Evolutionary conservation across 2,797 vertebrate species (phyloP), one percentile per base, ranked within the genome.

Genomic region (Merluccius polli): DNA sequence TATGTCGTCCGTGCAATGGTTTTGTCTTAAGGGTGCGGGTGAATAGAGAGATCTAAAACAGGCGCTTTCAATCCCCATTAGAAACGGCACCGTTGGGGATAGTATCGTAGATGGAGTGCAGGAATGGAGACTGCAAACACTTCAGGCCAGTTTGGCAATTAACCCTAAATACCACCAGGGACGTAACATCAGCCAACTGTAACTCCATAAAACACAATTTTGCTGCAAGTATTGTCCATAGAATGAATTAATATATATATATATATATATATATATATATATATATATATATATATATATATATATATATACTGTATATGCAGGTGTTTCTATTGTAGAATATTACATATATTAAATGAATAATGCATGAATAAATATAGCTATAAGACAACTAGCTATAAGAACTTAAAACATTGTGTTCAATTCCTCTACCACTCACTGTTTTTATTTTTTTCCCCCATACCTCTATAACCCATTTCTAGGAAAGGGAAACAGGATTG

Each of bases 11-110:
- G 18, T 1, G 8, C 21, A 7, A 24, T 24, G 52, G 21, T 4
- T 59, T 59, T 59, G 21, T 52, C 48, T 52, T 52, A 52, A 8
- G 48, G 48, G 48, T 52, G 52, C 8, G n/a, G 52, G 52, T 3
- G 59, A 27, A 12, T 13, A 13, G 59, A 27, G 59, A 65, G n/a
- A 27, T 65, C 24, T 27, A 65, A 38, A 41, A 76, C 32, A 18
- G 9, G 38, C 36, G 15, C 73, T 76, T 59, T 59, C 71, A 38
- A 36, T 59, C 32, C 32, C 71, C 33, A 38, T 70, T 79, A 70
- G 24, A 75, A 35, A 59, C 31, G 59, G 11, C 24, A 70, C 74
- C 38, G 18, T 3, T 24, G 59, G 48, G 70, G 30, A 27, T 24
- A 18, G n/a, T 29, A 15, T 24, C 48, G 33, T 38, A 73, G 41